These are phyloP conservation scores for Rhorus exstirpatorius DNA, from an alignment of 2,888 invertebrate species.

Conservation along the genomic window DNA sequence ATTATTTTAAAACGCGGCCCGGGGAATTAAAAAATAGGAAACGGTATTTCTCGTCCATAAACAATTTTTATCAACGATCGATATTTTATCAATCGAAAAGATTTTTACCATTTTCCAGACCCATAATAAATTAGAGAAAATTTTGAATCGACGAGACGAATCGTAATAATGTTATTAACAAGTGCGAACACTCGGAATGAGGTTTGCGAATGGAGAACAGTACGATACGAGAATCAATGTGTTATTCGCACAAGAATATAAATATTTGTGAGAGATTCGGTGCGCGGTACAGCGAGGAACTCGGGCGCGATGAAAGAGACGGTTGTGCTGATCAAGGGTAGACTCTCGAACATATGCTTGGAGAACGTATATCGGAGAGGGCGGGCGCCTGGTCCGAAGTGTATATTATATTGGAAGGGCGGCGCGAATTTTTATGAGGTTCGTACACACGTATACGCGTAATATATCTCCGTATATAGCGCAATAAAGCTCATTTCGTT, in stretches of 20 bases:
- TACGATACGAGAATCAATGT: conserved; percentile 16
- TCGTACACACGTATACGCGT: conserved; percentile 26
- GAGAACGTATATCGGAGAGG: conserved; percentile 2
- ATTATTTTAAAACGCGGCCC: too few species aligned
- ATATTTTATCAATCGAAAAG: too few species aligned
- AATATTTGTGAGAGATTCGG: conserved; percentile 17
- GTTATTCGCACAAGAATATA: conserved; percentile 12
- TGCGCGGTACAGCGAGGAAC: conserved; percentile 25
- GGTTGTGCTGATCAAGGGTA: too few species aligned
- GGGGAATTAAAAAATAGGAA: too few species aligned
- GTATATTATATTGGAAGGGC: conserved; percentile 9
- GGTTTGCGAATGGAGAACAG: background rate
- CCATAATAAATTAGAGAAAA: too few species aligned
- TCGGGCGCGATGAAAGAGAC: background rate
- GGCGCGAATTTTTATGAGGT: too few species aligned
- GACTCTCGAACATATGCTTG: background rate
- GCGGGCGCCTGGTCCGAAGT: too few species aligned
- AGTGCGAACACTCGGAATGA: background rate
- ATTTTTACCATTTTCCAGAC: too few species aligned
- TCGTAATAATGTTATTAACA: background rate
- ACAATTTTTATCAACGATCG: too few species aligned
- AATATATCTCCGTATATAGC: conserved; percentile 37
- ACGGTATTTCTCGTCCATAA: too few species aligned
- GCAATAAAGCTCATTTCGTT: conserved; percentile 74
- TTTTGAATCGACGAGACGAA: background rate